Evolutionary conservation across 2,888 invertebrate genomes (phyloP).

Genomic region (Gymnoscelis rufifasciata): DNA sequence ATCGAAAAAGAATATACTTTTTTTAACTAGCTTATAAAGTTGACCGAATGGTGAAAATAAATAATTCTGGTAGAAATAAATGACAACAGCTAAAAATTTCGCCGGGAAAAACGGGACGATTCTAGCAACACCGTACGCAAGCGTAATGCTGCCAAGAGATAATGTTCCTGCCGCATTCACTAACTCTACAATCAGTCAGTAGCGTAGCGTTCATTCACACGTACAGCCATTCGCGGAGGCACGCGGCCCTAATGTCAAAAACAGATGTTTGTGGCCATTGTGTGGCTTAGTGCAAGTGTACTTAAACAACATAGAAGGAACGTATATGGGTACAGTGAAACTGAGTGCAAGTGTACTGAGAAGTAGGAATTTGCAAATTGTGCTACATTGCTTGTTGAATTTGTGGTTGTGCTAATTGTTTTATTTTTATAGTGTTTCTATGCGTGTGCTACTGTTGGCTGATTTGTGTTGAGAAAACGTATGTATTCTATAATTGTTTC

Average conservation of each 20-base stretch:
- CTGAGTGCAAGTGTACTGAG: not conserved
- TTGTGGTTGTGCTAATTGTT: not conserved
- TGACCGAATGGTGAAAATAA: too few species aligned
- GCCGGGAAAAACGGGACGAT: too few species aligned
- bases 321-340: not conserved
- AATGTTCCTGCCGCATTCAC: too few species aligned
- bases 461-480: too few species aligned
- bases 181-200: not conserved
- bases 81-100: too few species aligned
- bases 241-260: conserved; percentile 14
- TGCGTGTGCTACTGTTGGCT: too few species aligned
- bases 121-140: too few species aligned
- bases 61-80: too few species aligned
- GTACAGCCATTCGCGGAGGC: conserved; percentile 2
- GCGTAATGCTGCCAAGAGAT: too few species aligned
- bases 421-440: conserved; percentile 15
- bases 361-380: not conserved
- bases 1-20: too few species aligned
- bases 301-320: not conserved
- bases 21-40: too few species aligned
- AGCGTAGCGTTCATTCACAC: conserved; percentile 4
- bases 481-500: too few species aligned
- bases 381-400: conserved; percentile 1
- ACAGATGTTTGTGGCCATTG: conserved; percentile 16
- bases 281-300: conserved; percentile 12